These are phyloP conservation scores for Bombus confusus DNA, from an alignment of 1,140 invertebrate species.

Conservation along the genomic window DNA sequence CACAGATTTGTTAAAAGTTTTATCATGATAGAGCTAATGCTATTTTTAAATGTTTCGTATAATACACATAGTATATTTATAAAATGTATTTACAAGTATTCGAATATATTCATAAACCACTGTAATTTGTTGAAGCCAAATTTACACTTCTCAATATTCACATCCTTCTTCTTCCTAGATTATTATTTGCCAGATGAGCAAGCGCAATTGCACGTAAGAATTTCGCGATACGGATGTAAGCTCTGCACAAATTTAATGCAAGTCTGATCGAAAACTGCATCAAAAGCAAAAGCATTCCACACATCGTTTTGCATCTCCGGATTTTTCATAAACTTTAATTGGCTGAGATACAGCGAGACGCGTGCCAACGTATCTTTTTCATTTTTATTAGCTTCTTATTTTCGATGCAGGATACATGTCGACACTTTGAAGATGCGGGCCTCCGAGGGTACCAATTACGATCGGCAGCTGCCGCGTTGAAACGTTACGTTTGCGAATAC, in stretches of 20 bases:
- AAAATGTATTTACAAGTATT: too few species aligned
- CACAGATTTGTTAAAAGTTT: too few species aligned
- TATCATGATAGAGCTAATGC: too few species aligned
- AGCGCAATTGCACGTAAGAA: not conserved
- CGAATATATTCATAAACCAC: too few species aligned
- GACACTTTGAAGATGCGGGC: conserved; percentile 74
- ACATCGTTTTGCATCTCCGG: not conserved
- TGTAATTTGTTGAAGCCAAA: too few species aligned
- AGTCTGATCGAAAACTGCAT: not conserved
- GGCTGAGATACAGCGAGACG: conserved; percentile 16
- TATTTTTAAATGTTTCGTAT: not conserved
- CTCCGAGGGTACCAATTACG: conserved; percentile 76
- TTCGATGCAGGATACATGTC: conserved; percentile 62
- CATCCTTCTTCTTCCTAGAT: not conserved
- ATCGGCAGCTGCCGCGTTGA: conserved; percentile 71
- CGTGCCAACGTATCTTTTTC: conserved; percentile 17
- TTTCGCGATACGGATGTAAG: not conserved
- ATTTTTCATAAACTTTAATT: conserved; percentile 39
- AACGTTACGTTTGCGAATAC: conserved; percentile 49
- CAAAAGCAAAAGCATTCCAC: too few species aligned
- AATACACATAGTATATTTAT: not conserved
- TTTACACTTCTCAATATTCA: not conserved
- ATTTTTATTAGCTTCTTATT: conserved; percentile 36
- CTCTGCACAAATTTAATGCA: not conserved
- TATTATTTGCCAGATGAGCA: not conserved